Base-by-base conservation (phyloP, 2,888 invertebrate genomes). In the Agonopterix alstromeriana region DNA sequence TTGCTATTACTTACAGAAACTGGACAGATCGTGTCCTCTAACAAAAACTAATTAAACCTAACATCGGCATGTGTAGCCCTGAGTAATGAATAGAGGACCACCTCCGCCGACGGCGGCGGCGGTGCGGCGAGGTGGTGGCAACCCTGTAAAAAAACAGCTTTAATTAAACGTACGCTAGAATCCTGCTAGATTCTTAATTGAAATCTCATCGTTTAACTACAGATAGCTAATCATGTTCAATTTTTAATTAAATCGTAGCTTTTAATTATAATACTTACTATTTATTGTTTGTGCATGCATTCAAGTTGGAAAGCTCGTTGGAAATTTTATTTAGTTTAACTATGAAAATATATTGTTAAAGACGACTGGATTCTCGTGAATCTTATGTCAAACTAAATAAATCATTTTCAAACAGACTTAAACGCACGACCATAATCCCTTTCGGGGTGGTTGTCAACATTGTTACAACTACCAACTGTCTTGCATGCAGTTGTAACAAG, bases 21-120 rank as follows among this genome's bases (percentile, higher is more conserved):
- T 27, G 53, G 64, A 55, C 57, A 63, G 61, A 67, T 73, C 61
- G 73, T 64, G 63, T 66, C 61, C 63, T 72, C 65, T 63, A 73
- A 80, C 77, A 74, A 80, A 82, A 82, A 81, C 75, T 82, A 83
- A 84, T 85, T 82, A 82, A 82, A 77, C 61, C 70, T 73, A 81
- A 81, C 82, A 79, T 77, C 66, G 80, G 72, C 70, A 73, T 78
- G 73, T 82, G 75, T 77, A 68, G 70, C 67, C 61, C 61, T 57
- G 65, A 73, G 76, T 77, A 83, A 83, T 81, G 74, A 82, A 82
- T 81, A 75, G 70, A 69, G 65, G 60, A 54, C 55, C 59, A 61
- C 53, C 65, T 54, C 60, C 52, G 57, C 52, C 47, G 51, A 57
- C 63, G 55, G 52, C 57, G 58, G 57, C 58, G 55, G 57, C 56